Evolutionary conservation across 2,113 vertebrate genomes (phyloP).

Genomic region (Leucopsar rothschildi): DNA sequence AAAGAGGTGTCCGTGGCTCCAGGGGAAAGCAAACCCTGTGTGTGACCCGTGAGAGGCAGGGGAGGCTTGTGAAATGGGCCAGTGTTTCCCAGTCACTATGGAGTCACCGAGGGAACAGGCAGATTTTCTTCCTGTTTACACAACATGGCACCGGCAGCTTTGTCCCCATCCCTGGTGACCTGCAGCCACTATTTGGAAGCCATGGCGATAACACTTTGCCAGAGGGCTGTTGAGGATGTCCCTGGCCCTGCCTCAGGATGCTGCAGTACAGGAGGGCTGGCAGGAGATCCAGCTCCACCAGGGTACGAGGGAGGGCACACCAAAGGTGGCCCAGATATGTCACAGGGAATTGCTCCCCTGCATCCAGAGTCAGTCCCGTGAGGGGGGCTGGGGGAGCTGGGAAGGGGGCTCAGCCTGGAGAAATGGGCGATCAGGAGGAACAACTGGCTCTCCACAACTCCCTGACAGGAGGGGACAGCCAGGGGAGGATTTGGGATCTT

Average conservation of each 20-base stretch:
- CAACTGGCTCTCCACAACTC: neutral
- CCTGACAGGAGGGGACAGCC: neutral
- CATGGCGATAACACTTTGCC: neutral
- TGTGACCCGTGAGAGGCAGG: neutral
- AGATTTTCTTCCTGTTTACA: constrained; percentile 38
- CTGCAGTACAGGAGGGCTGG: neutral
- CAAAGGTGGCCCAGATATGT: neutral
- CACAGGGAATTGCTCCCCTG: neutral
- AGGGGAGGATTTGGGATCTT: fast-evolving
- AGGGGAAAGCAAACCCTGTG: neutral
- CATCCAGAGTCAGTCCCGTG: neutral
- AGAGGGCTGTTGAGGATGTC: neutral
- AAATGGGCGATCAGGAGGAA: neutral
- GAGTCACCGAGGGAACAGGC: constrained; percentile 34
- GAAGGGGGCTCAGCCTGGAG: neutral
- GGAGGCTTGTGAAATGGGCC: neutral
- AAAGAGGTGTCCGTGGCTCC: neutral
- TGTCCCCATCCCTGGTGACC: neutral
- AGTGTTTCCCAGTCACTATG: neutral
- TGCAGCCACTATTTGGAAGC: neutral
- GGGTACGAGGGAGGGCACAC: neutral
- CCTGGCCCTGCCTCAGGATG: neutral
- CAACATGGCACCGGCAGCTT: neutral
- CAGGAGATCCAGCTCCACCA: neutral
- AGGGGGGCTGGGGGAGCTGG: neutral